Percentiles rank a stretch among this genome's conserved stretches.
Evolutionary conservation across 2,888 invertebrate genomes (phyloP).

Genomic region (Lordiphosa fenestrarum): DNA sequence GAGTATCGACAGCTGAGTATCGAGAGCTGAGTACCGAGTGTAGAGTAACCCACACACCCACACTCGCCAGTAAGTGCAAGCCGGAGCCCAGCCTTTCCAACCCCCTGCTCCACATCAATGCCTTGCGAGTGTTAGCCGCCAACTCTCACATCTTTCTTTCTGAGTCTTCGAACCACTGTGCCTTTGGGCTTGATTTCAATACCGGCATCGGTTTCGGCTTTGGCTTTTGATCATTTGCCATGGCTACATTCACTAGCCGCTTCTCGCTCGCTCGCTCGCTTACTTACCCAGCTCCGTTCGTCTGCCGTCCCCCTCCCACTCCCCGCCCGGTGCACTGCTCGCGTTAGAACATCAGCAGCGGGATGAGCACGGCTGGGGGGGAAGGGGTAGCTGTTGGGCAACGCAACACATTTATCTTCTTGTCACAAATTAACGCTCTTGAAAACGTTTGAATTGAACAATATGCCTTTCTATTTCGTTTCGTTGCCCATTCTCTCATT

Average conservation of each 20-base stretch:
- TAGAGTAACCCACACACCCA: too few species aligned
- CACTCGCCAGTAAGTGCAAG: too few species aligned
- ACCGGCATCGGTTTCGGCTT: conserved; percentile 43
- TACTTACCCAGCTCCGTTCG: conserved; percentile 5
- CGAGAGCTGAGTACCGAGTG: too few species aligned
- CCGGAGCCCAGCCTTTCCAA: too few species aligned
- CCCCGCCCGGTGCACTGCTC: neutral
- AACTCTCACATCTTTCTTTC: too few species aligned
- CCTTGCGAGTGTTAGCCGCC: too few species aligned
- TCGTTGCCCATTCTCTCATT: conserved; percentile 16
- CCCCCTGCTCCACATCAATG: too few species aligned
- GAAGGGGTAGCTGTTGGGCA: conserved; percentile 1
- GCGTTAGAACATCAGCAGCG: conserved; percentile 22
- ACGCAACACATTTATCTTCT: conserved; percentile 60
- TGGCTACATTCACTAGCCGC: conserved; percentile 43
- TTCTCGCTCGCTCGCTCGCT: neutral
- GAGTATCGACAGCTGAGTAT: too few species aligned
- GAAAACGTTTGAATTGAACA: conserved; percentile 39
- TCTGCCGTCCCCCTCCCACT: neutral
- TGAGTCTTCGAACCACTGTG: conserved; percentile 1
- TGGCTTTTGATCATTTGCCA: conserved; percentile 65
- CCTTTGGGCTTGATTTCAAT: conserved; percentile 44
- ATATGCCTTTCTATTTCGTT: conserved; percentile 40
- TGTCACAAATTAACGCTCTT: conserved; percentile 57
- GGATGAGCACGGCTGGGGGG: neutral